Base-by-base conservation (phyloP, 2,113 vertebrate genomes). In the rat (Rattus norvegicus) region DNA sequence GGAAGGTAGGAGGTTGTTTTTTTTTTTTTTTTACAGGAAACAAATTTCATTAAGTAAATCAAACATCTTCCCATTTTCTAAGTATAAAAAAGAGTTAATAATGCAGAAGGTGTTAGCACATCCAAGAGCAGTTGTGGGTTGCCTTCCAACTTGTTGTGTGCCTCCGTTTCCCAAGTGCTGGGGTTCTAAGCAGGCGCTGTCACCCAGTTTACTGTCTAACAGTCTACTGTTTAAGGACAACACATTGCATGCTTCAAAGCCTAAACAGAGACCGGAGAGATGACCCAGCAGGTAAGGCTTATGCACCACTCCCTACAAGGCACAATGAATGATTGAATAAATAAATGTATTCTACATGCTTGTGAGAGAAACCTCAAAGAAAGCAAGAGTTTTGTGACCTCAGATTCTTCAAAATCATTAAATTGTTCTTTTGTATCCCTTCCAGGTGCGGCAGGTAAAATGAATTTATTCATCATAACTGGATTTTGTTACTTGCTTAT, bases 1-100 rank as follows among this genome's bases (percentile, higher is more conserved):
- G 97, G 73, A 99, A 98, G 98, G 98, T 99, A 98, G 17, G 77
- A 79, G 96, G 88, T 96, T 94, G 5, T 73, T 67, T 90, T 33
- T 96, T 56, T 69, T 59, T 77, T 1, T 30, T 85, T 65, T 85
- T 14, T 92, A 11, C 1, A 92, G n/a, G 77, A 89, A 92, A 10
- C n/a, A 87, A 43, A 59, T 59, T 69, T 86, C 14, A 90, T 93
- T 88, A 47, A 73, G 0, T 67, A 49, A 92, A 19, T 92, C 52
- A 76, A 49, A 70, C 95, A 88, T 76, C 26, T 97, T 94, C 9
- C 80, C 33, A 92, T 72, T 90, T 93, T 79, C 52, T 94, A 94
- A 67, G 39, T 92, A 36, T 89, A 83, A 95, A 76, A 39, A 88
- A 52, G 56, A 92, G 83, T 77, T 47, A 91, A 16, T n/a, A 24